These are phyloP conservation scores for Oryzias melastigma DNA, from an alignment of 2,113 vertebrate species.

Conservation along the genomic window DNA sequence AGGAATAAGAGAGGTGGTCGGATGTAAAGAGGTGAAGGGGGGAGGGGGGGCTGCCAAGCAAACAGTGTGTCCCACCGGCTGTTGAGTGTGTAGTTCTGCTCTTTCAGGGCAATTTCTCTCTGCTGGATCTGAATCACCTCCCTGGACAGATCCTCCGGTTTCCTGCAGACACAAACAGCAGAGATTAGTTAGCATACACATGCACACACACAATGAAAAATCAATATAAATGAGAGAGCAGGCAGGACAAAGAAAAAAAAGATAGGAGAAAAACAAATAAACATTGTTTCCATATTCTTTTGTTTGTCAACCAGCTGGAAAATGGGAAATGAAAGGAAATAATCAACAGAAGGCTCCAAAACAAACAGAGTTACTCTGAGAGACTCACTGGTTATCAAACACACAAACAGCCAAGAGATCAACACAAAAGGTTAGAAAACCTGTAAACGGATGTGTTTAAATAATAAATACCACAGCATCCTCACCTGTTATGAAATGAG, in stretches of 20 bases:
- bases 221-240: constrained; percentile 38
- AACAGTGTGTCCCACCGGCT: constrained; percentile 80
- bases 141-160: constrained; percentile 91
- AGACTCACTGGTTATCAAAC: constrained; percentile 35
- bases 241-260: constrained; percentile 35
- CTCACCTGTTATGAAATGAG: too few species aligned
- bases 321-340: constrained; percentile 37
- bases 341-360: constrained; percentile 44
- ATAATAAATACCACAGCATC: too few species aligned
- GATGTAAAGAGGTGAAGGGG: constrained; percentile 28
- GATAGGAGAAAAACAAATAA: too few species aligned
- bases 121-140: constrained; percentile 92
- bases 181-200: constrained; percentile 34
- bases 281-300: constrained; percentile 39
- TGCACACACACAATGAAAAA: constrained; percentile 15
- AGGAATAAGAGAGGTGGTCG: constrained; percentile 42
- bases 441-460: too few species aligned
- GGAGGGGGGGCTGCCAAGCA: neutral
- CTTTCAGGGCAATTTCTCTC: constrained; percentile 86
- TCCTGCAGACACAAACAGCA: constrained; percentile 74
- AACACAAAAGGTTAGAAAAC: constrained; percentile 6
- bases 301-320: constrained; percentile 35
- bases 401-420: neutral
- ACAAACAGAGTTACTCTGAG: constrained; percentile 41
- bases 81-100: constrained; percentile 84